These are phyloP conservation scores for Cherax destructor DNA, from an alignment of 1,140 invertebrate genomes.

Conservation along the genomic window DNA sequence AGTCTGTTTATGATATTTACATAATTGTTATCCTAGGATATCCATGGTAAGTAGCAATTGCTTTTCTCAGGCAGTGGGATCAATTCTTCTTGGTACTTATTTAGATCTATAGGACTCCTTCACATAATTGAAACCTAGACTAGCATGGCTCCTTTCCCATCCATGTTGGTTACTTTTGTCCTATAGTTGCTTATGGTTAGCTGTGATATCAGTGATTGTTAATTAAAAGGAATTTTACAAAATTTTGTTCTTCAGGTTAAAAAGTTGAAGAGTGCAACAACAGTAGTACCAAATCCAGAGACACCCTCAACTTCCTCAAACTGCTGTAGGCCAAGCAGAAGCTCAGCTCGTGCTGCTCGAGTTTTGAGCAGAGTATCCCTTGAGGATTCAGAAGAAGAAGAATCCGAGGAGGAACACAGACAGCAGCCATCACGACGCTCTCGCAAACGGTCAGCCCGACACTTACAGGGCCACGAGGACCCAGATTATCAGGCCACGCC, in stretches of 20 bases:
- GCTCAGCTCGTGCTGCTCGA: slow-evolving; percentile 47
- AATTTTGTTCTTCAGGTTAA: not conserved
- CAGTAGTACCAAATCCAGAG: slow-evolving; percentile 11
- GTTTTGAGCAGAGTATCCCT: slow-evolving; percentile 45
- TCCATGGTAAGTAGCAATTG: too few relatives aligned
- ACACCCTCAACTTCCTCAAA: slow-evolving; percentile 40
- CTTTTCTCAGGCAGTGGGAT: too few relatives aligned
- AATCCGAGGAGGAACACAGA: slow-evolving; percentile 15
- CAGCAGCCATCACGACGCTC: slow-evolving; percentile 15
- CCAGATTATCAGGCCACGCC: not conserved
- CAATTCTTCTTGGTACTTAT: too few relatives aligned
- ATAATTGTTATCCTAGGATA: too few relatives aligned
- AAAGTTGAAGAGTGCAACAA: slow-evolving; percentile 18
- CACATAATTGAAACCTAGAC: too few relatives aligned
- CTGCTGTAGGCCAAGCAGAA: slow-evolving; percentile 46
- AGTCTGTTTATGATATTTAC: too few relatives aligned
- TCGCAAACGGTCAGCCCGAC: not conserved
- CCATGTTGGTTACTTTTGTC: too few relatives aligned
- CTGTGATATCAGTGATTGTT: not conserved
- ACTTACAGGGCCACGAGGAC: not conserved
- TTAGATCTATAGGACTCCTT: too few relatives aligned
- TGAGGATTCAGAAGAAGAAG: slow-evolving; percentile 48
- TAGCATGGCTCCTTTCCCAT: too few relatives aligned
- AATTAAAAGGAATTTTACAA: not conserved
- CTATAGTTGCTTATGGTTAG: not conserved